These are phyloP conservation scores for Cephalopterus ornatus DNA, from an alignment of 2,113 vertebrate species.

Conservation along the genomic window DNA sequence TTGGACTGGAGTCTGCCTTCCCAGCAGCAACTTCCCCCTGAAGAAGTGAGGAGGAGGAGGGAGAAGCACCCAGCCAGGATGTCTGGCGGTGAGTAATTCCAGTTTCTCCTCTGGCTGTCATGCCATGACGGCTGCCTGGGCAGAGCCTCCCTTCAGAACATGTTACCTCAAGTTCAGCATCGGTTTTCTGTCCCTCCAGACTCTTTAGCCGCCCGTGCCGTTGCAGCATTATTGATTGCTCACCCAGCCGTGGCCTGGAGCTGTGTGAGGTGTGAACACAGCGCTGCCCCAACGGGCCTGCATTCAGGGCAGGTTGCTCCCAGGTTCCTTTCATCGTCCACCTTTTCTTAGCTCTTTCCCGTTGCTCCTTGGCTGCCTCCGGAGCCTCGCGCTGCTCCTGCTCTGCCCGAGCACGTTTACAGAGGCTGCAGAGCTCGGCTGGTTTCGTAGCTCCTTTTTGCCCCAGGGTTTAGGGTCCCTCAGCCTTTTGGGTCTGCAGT, in stretches of 20 bases:
- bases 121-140: conserved; percentile 12
- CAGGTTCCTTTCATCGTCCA: fast-evolving
- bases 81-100: conserved; percentile 1
- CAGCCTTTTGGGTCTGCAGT: neutral
- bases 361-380: neutral
- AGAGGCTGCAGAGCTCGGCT: neutral
- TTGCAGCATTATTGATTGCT: conserved; percentile 39
- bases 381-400: neutral
- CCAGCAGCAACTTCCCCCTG: neutral
- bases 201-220: conserved; percentile 19
- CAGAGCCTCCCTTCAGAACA: conserved; percentile 1
- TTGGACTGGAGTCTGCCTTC: neutral
- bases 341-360: neutral
- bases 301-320: neutral
- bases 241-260: conserved; percentile 7
- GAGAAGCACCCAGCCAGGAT: conserved; percentile 15
- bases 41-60: neutral
- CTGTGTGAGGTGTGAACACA: conserved; percentile 51
- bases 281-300: neutral
- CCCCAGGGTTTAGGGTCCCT: neutral
- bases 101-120: neutral
- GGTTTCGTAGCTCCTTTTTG: neutral
- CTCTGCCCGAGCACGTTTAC: neutral
- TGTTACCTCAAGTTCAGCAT: conserved; percentile 24
- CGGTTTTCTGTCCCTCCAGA: conserved; percentile 50